phyloP scores from a whole-genome alignment of 2,797 vertebrate genomes.

The Spinus olivaceus region DNA sequence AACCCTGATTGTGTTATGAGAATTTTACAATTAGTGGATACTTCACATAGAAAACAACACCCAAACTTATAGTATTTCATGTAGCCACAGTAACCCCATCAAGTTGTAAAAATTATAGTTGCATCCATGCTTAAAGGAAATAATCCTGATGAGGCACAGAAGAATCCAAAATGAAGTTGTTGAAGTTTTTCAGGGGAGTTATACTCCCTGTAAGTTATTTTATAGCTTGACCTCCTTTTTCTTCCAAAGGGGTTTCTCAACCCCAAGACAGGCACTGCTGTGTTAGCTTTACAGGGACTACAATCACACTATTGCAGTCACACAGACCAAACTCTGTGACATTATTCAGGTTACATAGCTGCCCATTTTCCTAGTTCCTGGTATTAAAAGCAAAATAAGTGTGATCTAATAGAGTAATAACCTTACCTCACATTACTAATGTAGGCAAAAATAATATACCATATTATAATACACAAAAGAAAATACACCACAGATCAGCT shows the following conservation, averaged over 20 bases:
- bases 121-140: not conserved
- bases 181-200: not conserved
- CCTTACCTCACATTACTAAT: not conserved
- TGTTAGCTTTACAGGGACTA: not conserved
- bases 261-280: not conserved
- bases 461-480: not conserved
- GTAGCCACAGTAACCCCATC: not conserved
- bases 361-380: not conserved
- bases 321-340: not conserved
- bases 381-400: not conserved
- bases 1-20: not conserved
- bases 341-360: not conserved
- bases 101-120: not conserved
- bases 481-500: not conserved
- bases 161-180: not conserved
- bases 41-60: not conserved
- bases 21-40: conserved; percentile 8
- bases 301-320: not conserved
- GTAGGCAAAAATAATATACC: not conserved
- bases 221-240: not conserved
- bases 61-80: not conserved
- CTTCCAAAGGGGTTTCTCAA: not conserved
- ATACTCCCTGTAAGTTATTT: not conserved
- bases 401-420: not conserved
- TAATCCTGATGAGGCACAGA: not conserved